A percentile compares a stretch with the other conserved stretches of the same genome.
Conservation (phyloP, 2,113 vertebrate species). For the Vidua macroura region DNA sequence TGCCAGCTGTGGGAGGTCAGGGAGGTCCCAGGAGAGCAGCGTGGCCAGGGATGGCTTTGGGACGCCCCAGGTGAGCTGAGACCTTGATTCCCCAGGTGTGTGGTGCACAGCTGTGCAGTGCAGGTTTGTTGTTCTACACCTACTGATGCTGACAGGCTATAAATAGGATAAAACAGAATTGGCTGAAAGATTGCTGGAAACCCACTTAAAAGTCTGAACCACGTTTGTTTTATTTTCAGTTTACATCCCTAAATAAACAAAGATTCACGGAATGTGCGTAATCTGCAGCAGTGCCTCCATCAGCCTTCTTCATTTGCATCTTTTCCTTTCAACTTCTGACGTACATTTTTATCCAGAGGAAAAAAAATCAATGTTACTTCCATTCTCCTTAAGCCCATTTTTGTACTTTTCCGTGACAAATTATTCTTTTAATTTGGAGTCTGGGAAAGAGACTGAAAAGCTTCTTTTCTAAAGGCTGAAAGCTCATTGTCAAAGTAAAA, state of each 20-base stretch:
- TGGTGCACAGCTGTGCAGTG: accelerated
- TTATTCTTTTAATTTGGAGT: constrained; percentile 46
- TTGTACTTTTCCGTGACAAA: constrained; percentile 20
- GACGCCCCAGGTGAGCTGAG: not conserved
- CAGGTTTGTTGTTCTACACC: not conserved
- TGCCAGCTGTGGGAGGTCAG: not conserved
- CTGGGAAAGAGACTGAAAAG: constrained; percentile 24
- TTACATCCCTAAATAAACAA: not conserved
- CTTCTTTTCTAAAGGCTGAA: constrained; percentile 36
- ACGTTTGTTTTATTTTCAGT: not conserved
- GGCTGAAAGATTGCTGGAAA: not conserved
- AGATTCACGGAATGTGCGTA: not conserved
- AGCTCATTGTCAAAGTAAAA: constrained; percentile 53
- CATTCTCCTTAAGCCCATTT: constrained; percentile 7
- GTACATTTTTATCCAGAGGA: not conserved
- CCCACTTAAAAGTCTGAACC: not conserved
- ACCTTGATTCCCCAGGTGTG: not conserved
- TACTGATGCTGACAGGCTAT: not conserved
- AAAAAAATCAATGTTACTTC: not conserved
- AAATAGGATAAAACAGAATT: not conserved
- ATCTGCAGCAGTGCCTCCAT: not conserved
- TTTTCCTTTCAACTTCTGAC: not conserved
- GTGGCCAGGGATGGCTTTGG: not conserved
- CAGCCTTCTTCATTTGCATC: constrained; percentile 3
- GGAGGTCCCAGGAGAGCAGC: not conserved